Conservation (phyloP, 37 sponge, comb jelly and placozoan genomes). For the Mnemiopsis leidyi region DNA sequence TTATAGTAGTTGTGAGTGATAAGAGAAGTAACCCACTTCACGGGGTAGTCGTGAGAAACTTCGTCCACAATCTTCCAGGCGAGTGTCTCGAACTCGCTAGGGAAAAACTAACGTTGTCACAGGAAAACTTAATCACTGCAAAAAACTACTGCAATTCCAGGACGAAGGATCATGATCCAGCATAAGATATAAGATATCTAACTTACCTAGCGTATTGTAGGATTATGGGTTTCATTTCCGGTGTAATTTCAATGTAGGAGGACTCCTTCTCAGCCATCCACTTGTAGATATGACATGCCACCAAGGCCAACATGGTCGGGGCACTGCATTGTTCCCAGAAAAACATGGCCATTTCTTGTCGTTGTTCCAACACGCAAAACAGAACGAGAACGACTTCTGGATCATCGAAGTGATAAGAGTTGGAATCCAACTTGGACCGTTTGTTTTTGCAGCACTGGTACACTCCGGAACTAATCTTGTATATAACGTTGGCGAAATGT, state of each 20-base stretch:
- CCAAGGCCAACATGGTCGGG: background rate
- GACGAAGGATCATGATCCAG: too few species aligned
- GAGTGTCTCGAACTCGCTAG: background rate
- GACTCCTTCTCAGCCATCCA: conserved; percentile 18
- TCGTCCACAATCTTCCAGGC: background rate
- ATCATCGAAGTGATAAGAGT: background rate
- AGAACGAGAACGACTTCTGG: background rate
- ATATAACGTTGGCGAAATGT: background rate
- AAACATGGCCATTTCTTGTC: conserved; percentile 7
- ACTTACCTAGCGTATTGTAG: background rate
- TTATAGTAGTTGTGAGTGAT: background rate
- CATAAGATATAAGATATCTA: too few species aligned
- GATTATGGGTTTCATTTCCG: background rate
- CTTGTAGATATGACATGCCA: conserved; percentile 11
- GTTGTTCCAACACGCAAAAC: background rate
- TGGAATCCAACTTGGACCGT: background rate
- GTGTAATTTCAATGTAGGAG: background rate
- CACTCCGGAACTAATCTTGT: background rate
- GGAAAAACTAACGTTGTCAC: background rate
- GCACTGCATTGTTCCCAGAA: background rate
- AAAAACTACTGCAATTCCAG: too few species aligned
- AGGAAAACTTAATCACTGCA: background rate
- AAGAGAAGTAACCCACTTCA: background rate
- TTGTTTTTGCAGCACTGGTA: background rate
- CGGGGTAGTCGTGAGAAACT: background rate